Percentiles rank a stretch among this genome's conserved stretches.
phyloP scores from a whole-genome alignment of 1,140 invertebrate species.

The Neodiprion virginianus region DNA sequence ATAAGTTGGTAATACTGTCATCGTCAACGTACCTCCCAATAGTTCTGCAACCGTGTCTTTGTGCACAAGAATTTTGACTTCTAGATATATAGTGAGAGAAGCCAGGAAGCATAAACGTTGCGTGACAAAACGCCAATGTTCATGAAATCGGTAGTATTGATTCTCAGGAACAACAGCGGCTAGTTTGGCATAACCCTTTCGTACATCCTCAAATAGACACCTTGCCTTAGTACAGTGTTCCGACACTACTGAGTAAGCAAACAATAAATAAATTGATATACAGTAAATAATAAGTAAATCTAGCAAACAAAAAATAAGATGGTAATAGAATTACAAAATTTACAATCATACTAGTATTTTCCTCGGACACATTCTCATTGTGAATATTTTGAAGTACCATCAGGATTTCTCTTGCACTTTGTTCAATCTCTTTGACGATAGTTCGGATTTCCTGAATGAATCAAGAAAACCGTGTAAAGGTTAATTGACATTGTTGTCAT shows the following conservation, averaged over 20 bases:
- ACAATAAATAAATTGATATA: constrained; percentile 26
- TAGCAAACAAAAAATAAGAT: constrained; percentile 21
- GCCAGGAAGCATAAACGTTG: constrained; percentile 81
- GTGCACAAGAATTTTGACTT: constrained; percentile 75
- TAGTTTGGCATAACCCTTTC: constrained; percentile 66
- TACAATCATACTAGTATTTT: constrained; percentile 58
- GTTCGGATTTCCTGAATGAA: constrained; percentile 70
- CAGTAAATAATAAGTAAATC: constrained; percentile 21
- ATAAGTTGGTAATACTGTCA: constrained; percentile 28
- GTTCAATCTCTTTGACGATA: constrained; percentile 74
- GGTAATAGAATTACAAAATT: constrained; percentile 13
- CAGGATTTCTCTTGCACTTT: constrained; percentile 70
- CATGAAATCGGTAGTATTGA: constrained; percentile 81
- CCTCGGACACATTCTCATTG: constrained; percentile 63
- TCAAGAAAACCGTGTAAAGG: constrained; percentile 28
- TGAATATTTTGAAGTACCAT: constrained; percentile 78
- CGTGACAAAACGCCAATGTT: constrained; percentile 85
- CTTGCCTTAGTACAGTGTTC: constrained; percentile 66
- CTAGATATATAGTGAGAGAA: constrained; percentile 81
- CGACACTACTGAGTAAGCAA: constrained; percentile 59
- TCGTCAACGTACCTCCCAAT: constrained; percentile 70
- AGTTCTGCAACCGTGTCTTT: constrained; percentile 80
- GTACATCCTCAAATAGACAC: constrained; percentile 65
- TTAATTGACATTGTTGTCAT: constrained; percentile 13
- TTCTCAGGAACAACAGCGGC: constrained; percentile 66